Evolutionary conservation across 2,888 invertebrate genomes (phyloP).

Genomic region (Hemaris fuciformis): DNA sequence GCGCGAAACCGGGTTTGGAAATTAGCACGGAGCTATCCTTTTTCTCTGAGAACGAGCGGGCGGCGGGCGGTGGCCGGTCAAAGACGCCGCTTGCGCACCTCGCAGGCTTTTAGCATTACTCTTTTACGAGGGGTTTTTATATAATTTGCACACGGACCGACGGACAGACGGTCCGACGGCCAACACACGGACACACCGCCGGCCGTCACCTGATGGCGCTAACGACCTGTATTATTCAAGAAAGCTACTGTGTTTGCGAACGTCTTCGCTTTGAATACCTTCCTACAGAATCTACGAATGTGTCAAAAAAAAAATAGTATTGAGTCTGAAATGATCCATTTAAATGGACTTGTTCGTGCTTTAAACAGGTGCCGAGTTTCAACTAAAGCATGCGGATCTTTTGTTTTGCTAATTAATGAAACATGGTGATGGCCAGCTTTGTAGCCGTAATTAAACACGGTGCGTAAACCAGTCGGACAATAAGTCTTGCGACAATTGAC

Average conservation of each 20-base stretch:
- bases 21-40: slow-evolving; percentile 73
- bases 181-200: not conserved
- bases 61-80: slow-evolving; percentile 29
- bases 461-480: not conserved
- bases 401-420: not conserved
- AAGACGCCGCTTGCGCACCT: slow-evolving; percentile 73
- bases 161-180: slow-evolving; percentile 8
- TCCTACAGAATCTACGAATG: not conserved
- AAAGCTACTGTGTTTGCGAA: slow-evolving; percentile 16
- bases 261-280: not conserved
- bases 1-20: slow-evolving; percentile 77
- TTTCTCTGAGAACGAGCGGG: slow-evolving; percentile 43
- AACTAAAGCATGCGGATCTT: no score
- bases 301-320: not conserved
- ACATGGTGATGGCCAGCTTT: not conserved
- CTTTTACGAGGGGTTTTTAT: slow-evolving; percentile 65
- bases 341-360: not conserved
- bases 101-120: slow-evolving; percentile 48
- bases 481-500: not conserved
- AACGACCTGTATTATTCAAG: slow-evolving; percentile 70
- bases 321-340: not conserved
- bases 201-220: slow-evolving; percentile 58
- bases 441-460: not conserved
- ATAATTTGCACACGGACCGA: slow-evolving; percentile 55
- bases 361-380: not conserved